Evolutionary conservation across 2,113 vertebrate species (phyloP).

Genomic region (Calonectris borealis): DNA sequence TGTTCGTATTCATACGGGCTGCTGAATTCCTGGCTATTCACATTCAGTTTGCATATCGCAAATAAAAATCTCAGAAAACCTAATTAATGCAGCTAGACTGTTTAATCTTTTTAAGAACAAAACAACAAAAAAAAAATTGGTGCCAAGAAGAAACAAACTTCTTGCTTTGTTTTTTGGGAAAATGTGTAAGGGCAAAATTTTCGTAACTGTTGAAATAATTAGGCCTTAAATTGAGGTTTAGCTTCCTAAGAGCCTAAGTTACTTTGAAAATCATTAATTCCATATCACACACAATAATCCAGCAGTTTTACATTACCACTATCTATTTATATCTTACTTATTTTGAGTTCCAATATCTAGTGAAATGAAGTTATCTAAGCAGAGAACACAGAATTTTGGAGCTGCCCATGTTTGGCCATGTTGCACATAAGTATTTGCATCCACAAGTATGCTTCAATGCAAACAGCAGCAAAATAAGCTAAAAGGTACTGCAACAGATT

Average conservation of each 20-base stretch:
- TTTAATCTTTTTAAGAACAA: not conserved
- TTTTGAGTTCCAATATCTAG: not conserved
- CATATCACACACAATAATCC: not conserved
- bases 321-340: not conserved
- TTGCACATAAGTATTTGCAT: not conserved
- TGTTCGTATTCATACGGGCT: not conserved
- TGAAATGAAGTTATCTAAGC: not conserved
- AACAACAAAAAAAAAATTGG: not conserved
- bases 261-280: slow-evolving; percentile 9
- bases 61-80: not conserved
- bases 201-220: slow-evolving; percentile 1
- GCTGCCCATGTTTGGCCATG: not conserved
- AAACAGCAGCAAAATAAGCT: not conserved
- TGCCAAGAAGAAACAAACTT: not conserved
- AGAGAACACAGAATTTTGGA: not conserved
- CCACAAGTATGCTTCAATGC: not conserved
- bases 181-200: not conserved
- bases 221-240: slow-evolving; percentile 5
- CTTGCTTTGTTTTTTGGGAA: slow-evolving; percentile 8
- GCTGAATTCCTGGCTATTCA: not conserved
- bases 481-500: not conserved
- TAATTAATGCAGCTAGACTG: not conserved
- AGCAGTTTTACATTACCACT: not conserved
- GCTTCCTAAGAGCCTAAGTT: not conserved
- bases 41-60: not conserved